A percentile compares a stretch with the other conserved stretches of the same genome.
phyloP scores from a whole-genome alignment of 2,113 vertebrate genomes.

The Xiphias gladius region DNA sequence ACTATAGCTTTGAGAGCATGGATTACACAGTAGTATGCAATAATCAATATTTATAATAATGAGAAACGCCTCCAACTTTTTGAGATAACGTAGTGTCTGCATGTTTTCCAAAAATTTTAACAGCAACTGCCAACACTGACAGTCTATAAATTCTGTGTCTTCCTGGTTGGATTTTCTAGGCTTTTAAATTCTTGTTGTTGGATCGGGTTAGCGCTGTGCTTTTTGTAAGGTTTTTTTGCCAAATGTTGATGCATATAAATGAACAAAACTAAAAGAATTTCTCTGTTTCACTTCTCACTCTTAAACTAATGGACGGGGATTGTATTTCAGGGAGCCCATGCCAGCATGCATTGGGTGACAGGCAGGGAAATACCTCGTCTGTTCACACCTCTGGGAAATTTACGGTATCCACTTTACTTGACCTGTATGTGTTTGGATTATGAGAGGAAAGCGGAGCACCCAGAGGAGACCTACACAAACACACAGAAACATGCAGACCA shows the following conservation, averaged over 20 bases:
- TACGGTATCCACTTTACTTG: constrained; percentile 36
- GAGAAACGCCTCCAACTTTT: constrained; percentile 4
- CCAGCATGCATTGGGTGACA: constrained; percentile 47
- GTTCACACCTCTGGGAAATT: constrained; percentile 59
- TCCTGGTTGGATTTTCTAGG: constrained; percentile 11
- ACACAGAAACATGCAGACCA: constrained; percentile 18
- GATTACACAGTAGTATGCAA: not conserved
- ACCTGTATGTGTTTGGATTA: constrained; percentile 32
- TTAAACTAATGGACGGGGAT: constrained; percentile 18
- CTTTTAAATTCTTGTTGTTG: constrained; percentile 15
- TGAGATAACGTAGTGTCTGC: not conserved
- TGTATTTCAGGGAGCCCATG: constrained; percentile 42
- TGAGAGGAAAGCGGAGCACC: constrained; percentile 38
- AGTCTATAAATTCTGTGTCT: constrained; percentile 30
- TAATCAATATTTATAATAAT: constrained; percentile 22
- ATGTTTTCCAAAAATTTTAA: constrained; percentile 25
- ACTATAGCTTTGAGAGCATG: constrained; percentile 10
- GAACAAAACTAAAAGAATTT: not conserved
- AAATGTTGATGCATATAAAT: not conserved
- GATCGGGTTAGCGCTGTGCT: constrained; percentile 4
- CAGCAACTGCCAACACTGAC: constrained; percentile 30
- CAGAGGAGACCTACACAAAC: constrained; percentile 26
- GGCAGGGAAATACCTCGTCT: constrained; percentile 41
- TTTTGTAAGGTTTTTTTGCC: constrained; percentile 2
- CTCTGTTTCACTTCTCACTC: not conserved